phyloP scores from a whole-genome alignment of 2,113 vertebrate species.

The Ploceus nigricollis region DNA sequence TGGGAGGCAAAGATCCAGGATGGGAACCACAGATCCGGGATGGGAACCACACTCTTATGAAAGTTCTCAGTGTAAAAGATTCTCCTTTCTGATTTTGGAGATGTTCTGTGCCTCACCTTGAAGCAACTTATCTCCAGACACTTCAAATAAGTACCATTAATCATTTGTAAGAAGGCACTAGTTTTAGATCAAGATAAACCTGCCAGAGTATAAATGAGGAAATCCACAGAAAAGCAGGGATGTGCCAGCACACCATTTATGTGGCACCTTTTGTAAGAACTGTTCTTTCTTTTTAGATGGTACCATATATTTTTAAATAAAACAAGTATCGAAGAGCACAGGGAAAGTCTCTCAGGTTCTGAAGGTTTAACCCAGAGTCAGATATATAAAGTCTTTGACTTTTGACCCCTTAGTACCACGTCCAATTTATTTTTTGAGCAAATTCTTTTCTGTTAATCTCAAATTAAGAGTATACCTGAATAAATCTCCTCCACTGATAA shows the following conservation, averaged over 20 bases:
- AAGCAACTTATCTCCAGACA: neutral
- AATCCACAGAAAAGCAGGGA: neutral
- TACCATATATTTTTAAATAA: neutral
- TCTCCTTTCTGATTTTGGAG: neutral
- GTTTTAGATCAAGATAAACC: neutral
- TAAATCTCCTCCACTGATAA: neutral
- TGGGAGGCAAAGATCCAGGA: neutral
- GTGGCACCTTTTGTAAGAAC: neutral
- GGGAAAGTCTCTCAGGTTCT: neutral
- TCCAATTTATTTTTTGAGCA: neutral
- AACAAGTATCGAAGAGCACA: neutral
- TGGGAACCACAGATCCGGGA: neutral
- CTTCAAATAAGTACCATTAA: neutral
- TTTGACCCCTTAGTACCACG: neutral
- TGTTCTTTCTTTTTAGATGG: neutral
- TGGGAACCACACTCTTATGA: neutral
- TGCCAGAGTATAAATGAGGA: neutral
- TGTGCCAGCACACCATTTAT: neutral
- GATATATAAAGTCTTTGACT: neutral
- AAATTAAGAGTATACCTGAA: neutral
- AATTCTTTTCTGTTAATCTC: neutral
- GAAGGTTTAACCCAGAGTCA: neutral
- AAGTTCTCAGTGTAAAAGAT: neutral
- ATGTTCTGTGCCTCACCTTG: neutral
- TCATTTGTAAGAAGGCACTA: neutral